phyloP scores from a whole-genome alignment of 2,113 vertebrate species.

The Corythornis vintsioides region DNA sequence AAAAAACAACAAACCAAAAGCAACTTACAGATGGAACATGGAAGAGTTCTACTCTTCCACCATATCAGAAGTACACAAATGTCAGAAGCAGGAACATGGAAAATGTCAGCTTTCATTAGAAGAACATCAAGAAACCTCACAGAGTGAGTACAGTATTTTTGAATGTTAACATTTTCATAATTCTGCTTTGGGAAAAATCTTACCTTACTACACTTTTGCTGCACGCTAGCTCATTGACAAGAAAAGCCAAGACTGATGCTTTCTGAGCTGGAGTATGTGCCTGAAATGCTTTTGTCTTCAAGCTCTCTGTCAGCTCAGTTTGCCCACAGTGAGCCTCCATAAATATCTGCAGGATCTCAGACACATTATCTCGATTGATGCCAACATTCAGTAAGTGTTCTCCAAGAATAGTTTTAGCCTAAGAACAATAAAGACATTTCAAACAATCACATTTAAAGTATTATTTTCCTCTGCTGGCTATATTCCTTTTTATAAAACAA shows the following conservation, averaged over 20 bases:
- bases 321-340: constrained; percentile 90
- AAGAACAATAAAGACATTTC: constrained; percentile 42
- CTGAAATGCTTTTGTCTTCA: constrained; percentile 93
- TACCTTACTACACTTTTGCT: constrained; percentile 94
- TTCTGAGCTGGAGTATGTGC: constrained; percentile 91
- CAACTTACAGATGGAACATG: not conserved
- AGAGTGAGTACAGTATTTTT: not conserved
- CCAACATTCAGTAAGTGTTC: constrained; percentile 89
- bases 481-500: not conserved
- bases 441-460: not conserved
- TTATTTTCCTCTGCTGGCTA: not conserved
- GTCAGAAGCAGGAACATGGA: not conserved
- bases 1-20: not conserved
- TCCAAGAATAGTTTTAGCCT: constrained; percentile 90
- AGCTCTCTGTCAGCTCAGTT: constrained; percentile 85
- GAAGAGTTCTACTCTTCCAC: not conserved
- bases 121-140: not conserved
- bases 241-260: constrained; percentile 87
- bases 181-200: constrained; percentile 2
- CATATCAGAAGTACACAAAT: not conserved
- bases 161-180: not conserved
- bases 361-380: constrained; percentile 91
- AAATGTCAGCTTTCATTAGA: not conserved
- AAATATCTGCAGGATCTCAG: constrained; percentile 93
- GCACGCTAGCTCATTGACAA: constrained; percentile 93